phyloP scores from a whole-genome alignment of 2,113 vertebrate species.

The Catharus fuscescens region DNA sequence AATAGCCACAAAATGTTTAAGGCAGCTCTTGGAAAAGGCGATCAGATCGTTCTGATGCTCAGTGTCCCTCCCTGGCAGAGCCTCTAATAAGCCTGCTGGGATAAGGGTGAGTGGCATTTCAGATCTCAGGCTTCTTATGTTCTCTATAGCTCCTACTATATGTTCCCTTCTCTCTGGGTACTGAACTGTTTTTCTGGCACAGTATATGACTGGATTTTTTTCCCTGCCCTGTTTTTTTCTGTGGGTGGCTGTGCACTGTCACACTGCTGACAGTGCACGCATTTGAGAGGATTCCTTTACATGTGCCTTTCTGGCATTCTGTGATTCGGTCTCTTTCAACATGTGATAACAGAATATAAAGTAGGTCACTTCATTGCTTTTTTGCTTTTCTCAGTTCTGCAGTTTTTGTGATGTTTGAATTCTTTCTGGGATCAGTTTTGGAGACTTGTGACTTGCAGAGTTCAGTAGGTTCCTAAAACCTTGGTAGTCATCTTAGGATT shows the following conservation, averaged over 20 bases:
- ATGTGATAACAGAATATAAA: slow-evolving; percentile 16
- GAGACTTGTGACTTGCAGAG: neutral
- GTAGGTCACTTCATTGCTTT: slow-evolving; percentile 34
- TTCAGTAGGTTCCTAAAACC: neutral
- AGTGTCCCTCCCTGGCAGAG: neutral
- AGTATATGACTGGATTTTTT: neutral
- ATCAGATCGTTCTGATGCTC: fast-evolving
- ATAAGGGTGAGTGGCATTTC: neutral
- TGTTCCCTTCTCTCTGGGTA: neutral
- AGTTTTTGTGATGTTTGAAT: slow-evolving; percentile 14
- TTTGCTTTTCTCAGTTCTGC: neutral
- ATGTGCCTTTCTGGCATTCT: neutral
- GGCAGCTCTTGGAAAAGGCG: neutral
- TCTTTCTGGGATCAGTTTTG: neutral
- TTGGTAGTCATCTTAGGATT: neutral
- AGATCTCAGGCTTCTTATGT: neutral
- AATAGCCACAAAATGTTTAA: neutral
- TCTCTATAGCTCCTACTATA: neutral
- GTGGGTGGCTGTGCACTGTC: neutral
- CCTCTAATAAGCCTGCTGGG: neutral
- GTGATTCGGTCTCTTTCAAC: neutral
- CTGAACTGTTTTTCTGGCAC: neutral
- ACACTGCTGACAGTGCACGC: neutral
- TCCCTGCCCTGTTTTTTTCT: neutral
- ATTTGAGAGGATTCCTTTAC: slow-evolving; percentile 7